Conservation (phyloP, 2,797 vertebrate species). For the Gephyroberyx darwinii region DNA sequence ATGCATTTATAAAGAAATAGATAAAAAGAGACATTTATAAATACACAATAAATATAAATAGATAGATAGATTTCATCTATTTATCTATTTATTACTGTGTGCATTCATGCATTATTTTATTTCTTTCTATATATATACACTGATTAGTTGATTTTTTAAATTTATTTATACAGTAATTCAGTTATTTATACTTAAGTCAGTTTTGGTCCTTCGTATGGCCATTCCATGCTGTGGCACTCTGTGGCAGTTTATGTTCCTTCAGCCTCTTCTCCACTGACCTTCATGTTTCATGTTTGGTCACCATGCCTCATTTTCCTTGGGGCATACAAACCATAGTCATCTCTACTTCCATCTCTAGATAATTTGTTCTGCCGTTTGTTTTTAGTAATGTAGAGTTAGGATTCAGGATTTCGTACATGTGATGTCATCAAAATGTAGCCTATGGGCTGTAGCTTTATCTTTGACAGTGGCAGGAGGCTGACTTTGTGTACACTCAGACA, state of each 20-base stretch:
- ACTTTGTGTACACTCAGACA: slow-evolving; percentile 19
- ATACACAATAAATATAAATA: too few relatives aligned
- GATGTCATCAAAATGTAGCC: slow-evolving; percentile 17
- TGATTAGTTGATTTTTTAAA: too few relatives aligned
- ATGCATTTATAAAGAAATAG: too few relatives aligned
- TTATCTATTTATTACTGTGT: too few relatives aligned
- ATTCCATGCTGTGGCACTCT: slow-evolving; percentile 40
- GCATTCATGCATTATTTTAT: too few relatives aligned
- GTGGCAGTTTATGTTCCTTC: slow-evolving; percentile 69
- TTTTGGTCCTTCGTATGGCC: too few relatives aligned
- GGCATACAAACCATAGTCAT: slow-evolving; percentile 9
- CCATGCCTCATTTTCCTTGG: slow-evolving; percentile 34
- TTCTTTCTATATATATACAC: too few relatives aligned
- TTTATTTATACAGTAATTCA: too few relatives aligned
- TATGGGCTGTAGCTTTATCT: slow-evolving; percentile 11
- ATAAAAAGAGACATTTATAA: too few relatives aligned
- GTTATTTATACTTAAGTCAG: too few relatives aligned
- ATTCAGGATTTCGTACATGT: slow-evolving; percentile 24
- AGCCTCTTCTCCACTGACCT: slow-evolving; percentile 66
- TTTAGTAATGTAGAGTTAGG: neutral
- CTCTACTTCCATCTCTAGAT: neutral
- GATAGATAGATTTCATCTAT: too few relatives aligned
- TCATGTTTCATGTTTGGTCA: slow-evolving; percentile 68
- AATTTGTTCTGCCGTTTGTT: slow-evolving; percentile 64
- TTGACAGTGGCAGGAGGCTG: slow-evolving; percentile 33